These are phyloP conservation scores for Dolichallabes microphthalmus DNA, from an alignment of 2,113 vertebrate genomes.

Conservation along the genomic window DNA sequence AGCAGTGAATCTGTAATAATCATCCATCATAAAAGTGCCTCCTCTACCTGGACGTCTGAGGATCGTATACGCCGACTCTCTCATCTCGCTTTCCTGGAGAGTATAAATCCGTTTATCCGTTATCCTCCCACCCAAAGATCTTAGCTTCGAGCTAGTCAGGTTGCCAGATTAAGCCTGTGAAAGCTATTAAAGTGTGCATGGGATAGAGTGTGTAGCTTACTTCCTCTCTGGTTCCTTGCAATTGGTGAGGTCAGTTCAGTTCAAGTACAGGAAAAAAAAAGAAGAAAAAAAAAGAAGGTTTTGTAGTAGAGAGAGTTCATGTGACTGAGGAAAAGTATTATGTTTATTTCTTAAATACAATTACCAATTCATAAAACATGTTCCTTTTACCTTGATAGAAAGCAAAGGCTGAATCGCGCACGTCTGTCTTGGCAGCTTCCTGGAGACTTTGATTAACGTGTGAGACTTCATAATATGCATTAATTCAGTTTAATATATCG, in stretches of 20 bases:
- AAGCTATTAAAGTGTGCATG: constrained; percentile 12
- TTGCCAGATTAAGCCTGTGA: constrained; percentile 41
- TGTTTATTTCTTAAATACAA: neutral
- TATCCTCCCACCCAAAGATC: neutral
- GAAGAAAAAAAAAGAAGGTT: neutral
- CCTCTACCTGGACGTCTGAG: constrained; percentile 42
- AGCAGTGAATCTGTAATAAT: neutral
- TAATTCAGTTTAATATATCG: neutral
- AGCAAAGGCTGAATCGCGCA: neutral
- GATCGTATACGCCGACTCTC: constrained; percentile 49
- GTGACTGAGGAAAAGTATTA: neutral
- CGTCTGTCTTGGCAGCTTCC: neutral
- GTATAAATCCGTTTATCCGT: constrained; percentile 43
- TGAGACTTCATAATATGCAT: neutral
- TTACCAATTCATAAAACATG: neutral
- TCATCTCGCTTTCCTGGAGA: constrained; percentile 57
- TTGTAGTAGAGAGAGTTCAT: neutral
- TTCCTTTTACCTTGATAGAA: neutral
- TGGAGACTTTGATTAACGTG: neutral
- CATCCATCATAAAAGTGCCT: constrained; percentile 16
- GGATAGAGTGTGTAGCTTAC: neutral
- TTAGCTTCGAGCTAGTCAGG: neutral
- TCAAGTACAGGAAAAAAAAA: too few species aligned
- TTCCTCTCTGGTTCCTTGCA: neutral
- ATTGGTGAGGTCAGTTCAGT: neutral